phyloP scores from a whole-genome alignment of 2,113 vertebrate species.

The Tapirus terrestris region DNA sequence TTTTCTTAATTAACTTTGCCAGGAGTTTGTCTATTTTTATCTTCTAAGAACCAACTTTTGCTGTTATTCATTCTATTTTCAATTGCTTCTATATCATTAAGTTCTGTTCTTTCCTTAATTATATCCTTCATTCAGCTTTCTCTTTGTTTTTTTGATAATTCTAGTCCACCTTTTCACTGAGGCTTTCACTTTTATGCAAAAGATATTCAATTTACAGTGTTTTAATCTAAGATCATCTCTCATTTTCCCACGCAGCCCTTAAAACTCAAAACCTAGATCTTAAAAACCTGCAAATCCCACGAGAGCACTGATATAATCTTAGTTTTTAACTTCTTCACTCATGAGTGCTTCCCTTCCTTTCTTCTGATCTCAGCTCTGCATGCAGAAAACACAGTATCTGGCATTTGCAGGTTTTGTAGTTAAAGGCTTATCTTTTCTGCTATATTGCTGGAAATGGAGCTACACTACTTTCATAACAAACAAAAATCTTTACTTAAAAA shows the following conservation, averaged over 20 bases:
- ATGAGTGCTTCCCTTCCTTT: neutral
- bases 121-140: neutral
- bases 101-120: neutral
- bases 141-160: constrained; percentile 6
- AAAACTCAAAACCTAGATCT: neutral
- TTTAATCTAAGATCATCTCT: neutral
- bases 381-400: neutral
- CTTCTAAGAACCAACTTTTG: neutral
- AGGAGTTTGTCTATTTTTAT: neutral
- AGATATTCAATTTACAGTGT: neutral
- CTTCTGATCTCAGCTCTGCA: neutral
- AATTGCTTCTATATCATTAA: neutral
- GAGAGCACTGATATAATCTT: neutral
- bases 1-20: neutral
- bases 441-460: neutral
- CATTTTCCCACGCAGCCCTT: neutral
- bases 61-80: constrained; percentile 11
- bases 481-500: constrained; percentile 17
- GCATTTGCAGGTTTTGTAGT: neutral
- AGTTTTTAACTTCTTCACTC: neutral
- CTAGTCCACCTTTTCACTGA: neutral
- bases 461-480: neutral
- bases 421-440: neutral
- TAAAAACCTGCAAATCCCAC: neutral
- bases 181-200: neutral